Evolutionary conservation across 2,113 vertebrate genomes (phyloP).

Genomic region (Neoarius graeffei): DNA sequence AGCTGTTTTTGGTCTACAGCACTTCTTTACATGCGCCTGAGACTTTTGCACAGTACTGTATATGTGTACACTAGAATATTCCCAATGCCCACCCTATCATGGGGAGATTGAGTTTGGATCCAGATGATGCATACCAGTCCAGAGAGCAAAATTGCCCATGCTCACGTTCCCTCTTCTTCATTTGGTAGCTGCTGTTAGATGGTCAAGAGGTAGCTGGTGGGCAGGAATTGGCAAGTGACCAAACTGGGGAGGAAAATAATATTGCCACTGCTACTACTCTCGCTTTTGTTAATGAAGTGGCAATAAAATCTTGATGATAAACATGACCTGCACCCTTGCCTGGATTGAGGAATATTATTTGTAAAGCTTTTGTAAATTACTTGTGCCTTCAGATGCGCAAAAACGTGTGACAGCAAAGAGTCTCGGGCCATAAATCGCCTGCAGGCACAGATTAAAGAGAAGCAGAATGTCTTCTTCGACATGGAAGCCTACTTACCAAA

Average conservation of each 20-base stretch:
- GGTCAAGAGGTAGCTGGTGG: neutral
- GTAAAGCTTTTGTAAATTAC: neutral
- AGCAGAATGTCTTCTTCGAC: slow-evolving; percentile 90
- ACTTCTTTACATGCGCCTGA: too few species aligned
- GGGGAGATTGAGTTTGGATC: neutral
- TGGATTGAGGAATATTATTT: neutral
- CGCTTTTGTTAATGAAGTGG: neutral
- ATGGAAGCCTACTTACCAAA: slow-evolving; percentile 99
- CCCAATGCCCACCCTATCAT: neutral
- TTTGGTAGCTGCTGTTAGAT: neutral
- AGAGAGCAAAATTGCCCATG: neutral
- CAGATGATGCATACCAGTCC: neutral
- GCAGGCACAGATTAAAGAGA: slow-evolving; percentile 85
- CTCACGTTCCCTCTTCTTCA: neutral
- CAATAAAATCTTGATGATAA: neutral
- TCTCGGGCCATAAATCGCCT: slow-evolving; percentile 78
- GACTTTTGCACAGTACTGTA: too few species aligned
- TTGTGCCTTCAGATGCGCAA: slow-evolving; percentile 73
- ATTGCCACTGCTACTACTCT: neutral
- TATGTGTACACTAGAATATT: neutral
- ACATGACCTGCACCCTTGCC: neutral
- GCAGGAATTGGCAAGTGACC: neutral
- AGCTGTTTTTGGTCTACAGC: too few species aligned
- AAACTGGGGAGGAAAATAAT: neutral
- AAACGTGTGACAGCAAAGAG: slow-evolving; percentile 74